Conservation (phyloP, 2,888 invertebrate genomes). For the Ferrisia virgata region DNA sequence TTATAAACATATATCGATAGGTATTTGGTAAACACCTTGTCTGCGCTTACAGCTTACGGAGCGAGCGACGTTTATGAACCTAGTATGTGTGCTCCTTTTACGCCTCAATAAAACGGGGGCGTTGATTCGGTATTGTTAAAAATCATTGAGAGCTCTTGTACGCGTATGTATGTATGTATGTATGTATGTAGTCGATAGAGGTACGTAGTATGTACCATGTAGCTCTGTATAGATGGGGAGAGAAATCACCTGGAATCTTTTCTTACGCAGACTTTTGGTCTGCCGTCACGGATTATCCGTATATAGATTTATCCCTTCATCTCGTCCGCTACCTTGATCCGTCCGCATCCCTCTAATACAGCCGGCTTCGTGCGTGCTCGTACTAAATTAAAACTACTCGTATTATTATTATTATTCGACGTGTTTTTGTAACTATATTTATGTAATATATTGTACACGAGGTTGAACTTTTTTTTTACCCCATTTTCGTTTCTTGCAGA, state of each 20-base stretch:
- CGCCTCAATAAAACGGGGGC: constrained; percentile 36
- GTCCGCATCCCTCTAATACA: not conserved
- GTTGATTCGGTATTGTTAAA: constrained; percentile 31
- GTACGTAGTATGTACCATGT: too few species aligned
- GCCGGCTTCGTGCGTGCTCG: not conserved
- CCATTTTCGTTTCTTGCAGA: constrained; percentile 25
- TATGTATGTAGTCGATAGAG: too few species aligned
- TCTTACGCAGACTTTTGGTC: not conserved
- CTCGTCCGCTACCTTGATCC: too few species aligned
- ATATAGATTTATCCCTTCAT: not conserved
- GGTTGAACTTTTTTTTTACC: constrained; percentile 15
- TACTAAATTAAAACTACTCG: constrained; percentile 21
- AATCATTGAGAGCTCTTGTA: constrained; percentile 37
- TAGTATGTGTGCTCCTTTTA: not conserved
- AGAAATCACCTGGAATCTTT: constrained; percentile 41
- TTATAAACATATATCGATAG: constrained; percentile 29
- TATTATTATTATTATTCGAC: too few species aligned
- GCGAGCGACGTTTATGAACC: not conserved
- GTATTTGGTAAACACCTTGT: constrained; percentile 38
- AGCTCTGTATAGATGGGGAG: too few species aligned
- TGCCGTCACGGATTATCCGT: constrained; percentile 23
- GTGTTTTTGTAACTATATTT: not conserved
- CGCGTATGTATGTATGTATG: too few species aligned
- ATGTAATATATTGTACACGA: not conserved
- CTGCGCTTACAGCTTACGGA: not conserved